Conservation (phyloP, 2,797 vertebrate species). For the Decapterus maruadsi region DNA sequence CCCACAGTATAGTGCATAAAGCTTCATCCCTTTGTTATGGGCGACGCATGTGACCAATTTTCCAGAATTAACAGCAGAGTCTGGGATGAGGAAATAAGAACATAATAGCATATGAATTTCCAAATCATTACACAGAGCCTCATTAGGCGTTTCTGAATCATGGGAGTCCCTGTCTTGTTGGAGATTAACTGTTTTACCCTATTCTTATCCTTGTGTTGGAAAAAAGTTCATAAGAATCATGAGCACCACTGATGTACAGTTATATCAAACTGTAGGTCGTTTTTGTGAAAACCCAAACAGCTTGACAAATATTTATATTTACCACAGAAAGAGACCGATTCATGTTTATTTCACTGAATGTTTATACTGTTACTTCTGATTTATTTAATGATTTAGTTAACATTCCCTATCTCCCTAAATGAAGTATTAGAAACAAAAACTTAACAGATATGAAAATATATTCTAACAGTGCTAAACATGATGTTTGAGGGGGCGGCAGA, state of each 20-base stretch:
- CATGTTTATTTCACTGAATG: constrained; percentile 10
- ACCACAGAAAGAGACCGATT: not conserved
- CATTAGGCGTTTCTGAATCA: constrained; percentile 9
- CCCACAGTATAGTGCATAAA: constrained; percentile 31
- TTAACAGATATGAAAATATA: not conserved
- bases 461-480: not conserved
- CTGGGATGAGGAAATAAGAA: constrained; percentile 32
- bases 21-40: constrained; percentile 39
- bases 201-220: not conserved
- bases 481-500: not conserved
- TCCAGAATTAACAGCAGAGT: constrained; percentile 30
- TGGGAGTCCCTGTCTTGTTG: not conserved
- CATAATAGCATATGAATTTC: constrained; percentile 26
- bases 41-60: constrained; percentile 38
- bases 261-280: not conserved
- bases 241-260: not conserved
- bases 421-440: not conserved
- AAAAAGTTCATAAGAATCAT: not conserved
- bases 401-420: not conserved
- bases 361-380: not conserved
- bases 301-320: not conserved
- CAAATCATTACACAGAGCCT: constrained; percentile 18
- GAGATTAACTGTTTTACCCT: not conserved
- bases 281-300: not conserved
- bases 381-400: not conserved